These are phyloP conservation scores for Pyralis farinalis DNA, from an alignment of 2,888 invertebrate species.

Conservation along the genomic window DNA sequence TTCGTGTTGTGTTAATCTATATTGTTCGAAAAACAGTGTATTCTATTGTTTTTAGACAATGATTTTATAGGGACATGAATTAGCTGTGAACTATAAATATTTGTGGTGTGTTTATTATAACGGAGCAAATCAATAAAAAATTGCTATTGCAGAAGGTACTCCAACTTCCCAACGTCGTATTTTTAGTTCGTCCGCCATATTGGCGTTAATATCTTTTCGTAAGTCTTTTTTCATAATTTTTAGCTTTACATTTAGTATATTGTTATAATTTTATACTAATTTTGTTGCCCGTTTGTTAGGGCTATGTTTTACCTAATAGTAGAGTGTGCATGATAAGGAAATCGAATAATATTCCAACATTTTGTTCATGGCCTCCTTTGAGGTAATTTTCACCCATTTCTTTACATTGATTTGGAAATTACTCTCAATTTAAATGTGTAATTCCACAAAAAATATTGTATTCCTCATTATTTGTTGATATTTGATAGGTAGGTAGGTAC, in stretches of 20 bases:
- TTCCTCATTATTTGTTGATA: neutral
- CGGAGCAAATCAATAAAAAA: slow-evolving; percentile 63
- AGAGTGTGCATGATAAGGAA: slow-evolving; percentile 52
- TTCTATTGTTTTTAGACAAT: slow-evolving; percentile 57
- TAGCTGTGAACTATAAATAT: slow-evolving; percentile 56
- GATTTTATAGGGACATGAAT: slow-evolving; percentile 52
- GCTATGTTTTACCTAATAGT: slow-evolving; percentile 57
- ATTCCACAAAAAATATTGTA: neutral
- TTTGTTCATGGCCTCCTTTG: slow-evolving; percentile 69
- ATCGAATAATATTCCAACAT: slow-evolving; percentile 46
- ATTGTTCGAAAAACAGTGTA: slow-evolving; percentile 70
- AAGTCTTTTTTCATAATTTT: slow-evolving; percentile 76
- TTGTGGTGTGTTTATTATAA: slow-evolving; percentile 67
- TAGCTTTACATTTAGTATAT: slow-evolving; percentile 60
- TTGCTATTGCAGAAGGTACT: slow-evolving; percentile 70
- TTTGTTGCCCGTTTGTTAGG: slow-evolving; percentile 73
- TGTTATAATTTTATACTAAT: slow-evolving; percentile 58
- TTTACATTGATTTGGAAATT: slow-evolving; percentile 34
- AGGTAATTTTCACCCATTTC: slow-evolving; percentile 55
- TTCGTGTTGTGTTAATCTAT: slow-evolving; percentile 79
- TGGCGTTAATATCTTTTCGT: slow-evolving; percentile 83
- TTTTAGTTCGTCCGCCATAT: slow-evolving; percentile 86
- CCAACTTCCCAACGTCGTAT: slow-evolving; percentile 63
- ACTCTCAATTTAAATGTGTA: neutral
- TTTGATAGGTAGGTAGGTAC: neutral